Percentiles rank a stretch among this genome's conserved stretches.
phyloP scores from a whole-genome alignment of 2,888 invertebrate genomes.

The Nomada ruficornis region DNA sequence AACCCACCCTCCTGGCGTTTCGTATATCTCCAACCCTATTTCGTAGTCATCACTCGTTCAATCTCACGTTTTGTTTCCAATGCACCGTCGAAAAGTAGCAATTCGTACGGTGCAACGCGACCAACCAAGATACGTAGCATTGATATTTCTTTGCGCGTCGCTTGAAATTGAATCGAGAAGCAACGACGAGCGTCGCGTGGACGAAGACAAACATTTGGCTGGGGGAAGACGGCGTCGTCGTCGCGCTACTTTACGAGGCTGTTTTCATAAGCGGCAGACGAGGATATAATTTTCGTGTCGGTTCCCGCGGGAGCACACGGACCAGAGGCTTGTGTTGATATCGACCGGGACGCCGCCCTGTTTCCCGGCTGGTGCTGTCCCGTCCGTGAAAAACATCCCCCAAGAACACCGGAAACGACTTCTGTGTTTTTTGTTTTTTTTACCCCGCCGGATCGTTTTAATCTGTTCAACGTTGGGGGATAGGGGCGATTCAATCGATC shows the following conservation, averaged over 20 bases:
- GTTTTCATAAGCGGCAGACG: conserved; percentile 72
- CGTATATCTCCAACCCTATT: too few species aligned
- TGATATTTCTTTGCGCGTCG: background rate
- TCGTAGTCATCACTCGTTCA: too few species aligned
- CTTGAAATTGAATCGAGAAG: conserved; percentile 21
- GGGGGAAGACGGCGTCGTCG: background rate
- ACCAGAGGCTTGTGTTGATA: conserved; percentile 67
- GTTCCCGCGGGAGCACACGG: conserved; percentile 64
- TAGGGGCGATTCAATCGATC: background rate
- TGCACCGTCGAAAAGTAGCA: too few species aligned
- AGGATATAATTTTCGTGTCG: conserved; percentile 72
- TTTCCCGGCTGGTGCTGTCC: conserved; percentile 40
- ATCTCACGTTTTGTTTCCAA: too few species aligned
- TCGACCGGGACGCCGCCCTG: conserved; percentile 70
- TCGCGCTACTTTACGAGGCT: conserved; percentile 51
- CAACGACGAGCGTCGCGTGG: background rate
- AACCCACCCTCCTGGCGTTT: too few species aligned
- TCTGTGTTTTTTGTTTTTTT: conserved; percentile 32
- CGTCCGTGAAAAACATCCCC: conserved; percentile 72
- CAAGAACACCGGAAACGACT: conserved; percentile 35
- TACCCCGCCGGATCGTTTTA: background rate
- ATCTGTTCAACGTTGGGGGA: background rate
- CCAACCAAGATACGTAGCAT: too few species aligned
- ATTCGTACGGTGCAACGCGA: too few species aligned
- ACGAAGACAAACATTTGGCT: background rate